Percentiles rank a stretch among this genome's conserved stretches.
These are phyloP conservation scores for Pyxicephalus adspersus DNA, from an alignment of 2,113 vertebrate genomes.

Conservation along the genomic window DNA sequence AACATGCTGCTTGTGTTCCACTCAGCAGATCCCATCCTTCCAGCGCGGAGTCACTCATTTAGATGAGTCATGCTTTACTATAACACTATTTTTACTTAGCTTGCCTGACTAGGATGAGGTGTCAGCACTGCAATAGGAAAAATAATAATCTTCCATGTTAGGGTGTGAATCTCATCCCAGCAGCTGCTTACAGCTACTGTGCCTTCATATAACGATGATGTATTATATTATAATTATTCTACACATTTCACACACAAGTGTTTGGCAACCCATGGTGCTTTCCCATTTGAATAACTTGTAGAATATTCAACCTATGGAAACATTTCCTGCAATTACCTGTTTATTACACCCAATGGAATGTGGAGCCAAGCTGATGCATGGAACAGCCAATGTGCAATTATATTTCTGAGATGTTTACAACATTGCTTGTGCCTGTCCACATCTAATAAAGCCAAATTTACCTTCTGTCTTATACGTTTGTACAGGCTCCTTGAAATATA, in stretches of 20 bases:
- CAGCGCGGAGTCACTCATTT: slow-evolving; percentile 39
- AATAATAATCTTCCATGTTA: slow-evolving; percentile 20
- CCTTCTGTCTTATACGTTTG: too few relatives aligned
- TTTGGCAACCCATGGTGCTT: not conserved
- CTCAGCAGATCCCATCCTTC: slow-evolving; percentile 39
- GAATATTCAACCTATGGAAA: not conserved
- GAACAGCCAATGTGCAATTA: not conserved
- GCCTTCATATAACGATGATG: slow-evolving; percentile 1
- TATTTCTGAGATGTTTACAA: too few relatives aligned
- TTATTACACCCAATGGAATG: slow-evolving; percentile 22
- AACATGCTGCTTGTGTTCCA: slow-evolving; percentile 34
- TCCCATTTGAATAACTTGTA: not conserved
- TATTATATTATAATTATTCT: slow-evolving; percentile 19
- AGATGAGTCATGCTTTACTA: slow-evolving; percentile 51
- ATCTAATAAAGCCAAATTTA: too few relatives aligned
- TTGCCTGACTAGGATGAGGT: slow-evolving; percentile 17
- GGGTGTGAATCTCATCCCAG: slow-evolving; percentile 39
- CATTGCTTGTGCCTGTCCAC: too few relatives aligned
- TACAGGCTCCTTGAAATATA: too few relatives aligned
- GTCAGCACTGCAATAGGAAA: slow-evolving; percentile 24
- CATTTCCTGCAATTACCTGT: not conserved
- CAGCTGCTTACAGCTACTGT: slow-evolving; percentile 9
- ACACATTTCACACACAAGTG: slow-evolving; percentile 7
- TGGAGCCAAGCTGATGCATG: not conserved
- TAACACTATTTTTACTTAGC: slow-evolving; percentile 39